These are phyloP conservation scores for Caiman crocodilus DNA, from an alignment of 2,797 vertebrate species.

Conservation along the genomic window DNA sequence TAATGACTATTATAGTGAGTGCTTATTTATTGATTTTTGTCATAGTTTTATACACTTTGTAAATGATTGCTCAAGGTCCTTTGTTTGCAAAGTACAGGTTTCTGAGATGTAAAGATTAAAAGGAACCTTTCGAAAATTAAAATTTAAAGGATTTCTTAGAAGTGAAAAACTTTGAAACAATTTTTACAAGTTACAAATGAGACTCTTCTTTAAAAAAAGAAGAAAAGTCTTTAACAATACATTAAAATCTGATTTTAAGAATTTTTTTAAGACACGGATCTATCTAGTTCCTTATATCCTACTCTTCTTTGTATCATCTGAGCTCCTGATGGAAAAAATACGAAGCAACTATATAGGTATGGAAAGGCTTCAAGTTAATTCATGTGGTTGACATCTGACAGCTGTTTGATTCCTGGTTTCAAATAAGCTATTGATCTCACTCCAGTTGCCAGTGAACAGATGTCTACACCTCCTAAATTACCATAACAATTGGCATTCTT, in stretches of 20 bases:
- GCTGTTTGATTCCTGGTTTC: not conserved
- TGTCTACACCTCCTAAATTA: not conserved
- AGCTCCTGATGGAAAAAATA: not conserved
- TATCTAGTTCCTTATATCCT: not conserved
- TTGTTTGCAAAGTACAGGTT: not conserved
- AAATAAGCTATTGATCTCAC: not conserved
- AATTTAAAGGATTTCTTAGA: not conserved
- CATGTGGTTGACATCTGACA: not conserved
- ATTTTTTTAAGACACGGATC: not conserved
- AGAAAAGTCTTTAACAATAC: not conserved
- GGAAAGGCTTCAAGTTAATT: not conserved
- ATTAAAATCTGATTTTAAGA: too few relatives aligned
- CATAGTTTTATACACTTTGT: not conserved
- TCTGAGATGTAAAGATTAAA: not conserved
- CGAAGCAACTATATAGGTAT: not conserved
- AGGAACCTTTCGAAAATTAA: not conserved
- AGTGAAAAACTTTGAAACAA: not conserved
- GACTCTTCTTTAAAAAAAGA: not conserved
- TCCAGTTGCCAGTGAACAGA: not conserved
- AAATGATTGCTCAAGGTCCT: not conserved
- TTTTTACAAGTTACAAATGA: not conserved
- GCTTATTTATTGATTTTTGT: not conserved
- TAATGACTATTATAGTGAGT: not conserved
- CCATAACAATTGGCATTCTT: not conserved
- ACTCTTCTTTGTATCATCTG: not conserved